Evolutionary conservation across 2,888 invertebrate species (phyloP), one percentile per base, ranked within the genome.

Genomic region (Acanthosepion esculentum): DNA sequence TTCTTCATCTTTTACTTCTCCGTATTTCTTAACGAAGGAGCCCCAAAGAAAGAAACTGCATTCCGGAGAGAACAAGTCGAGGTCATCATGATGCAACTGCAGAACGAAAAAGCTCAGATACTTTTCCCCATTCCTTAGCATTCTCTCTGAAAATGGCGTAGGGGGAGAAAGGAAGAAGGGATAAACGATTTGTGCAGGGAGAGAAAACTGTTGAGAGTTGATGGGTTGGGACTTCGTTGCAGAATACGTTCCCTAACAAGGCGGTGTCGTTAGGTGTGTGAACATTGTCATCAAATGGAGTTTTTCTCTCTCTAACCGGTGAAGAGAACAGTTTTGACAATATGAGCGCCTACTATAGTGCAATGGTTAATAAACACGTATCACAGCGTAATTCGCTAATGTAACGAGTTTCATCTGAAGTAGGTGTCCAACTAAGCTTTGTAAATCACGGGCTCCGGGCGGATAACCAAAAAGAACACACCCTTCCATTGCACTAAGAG

Each of bases 201-300:
- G 23, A 59, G 59, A 23, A 6, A 23, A 59, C 23, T 23, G 23
- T 59, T 6, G 23, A 59, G 33, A n/a, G n/a, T 12, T 78, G n/a
- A 33, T 12, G 78, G n/a, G 78, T n/a, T 78, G 78, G 78, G 78
- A 78, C 78, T 33, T 33, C n/a, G 78, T 78, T 78, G 78, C 78
- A 78, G 78, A n/a, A n/a, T n/a, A 78, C n/a, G 78, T 78, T 15
- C 78, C 78, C 78, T 78, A 78, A 78, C 78, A 78, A n/a, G 78
- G 78, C 78, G 33, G 78, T 78, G 78, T 78, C n/a, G 78, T n/a
- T 33, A 78, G 33, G 78, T 78, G 78, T 33, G 78, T 33, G 78
- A 78, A n/a, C 78, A 15, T 33, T 78, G 78, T 78, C 78, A 78
- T 78, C 78, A 78, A 33, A 78, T 15, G n/a, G 15, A n/a, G 33